A percentile compares a stretch with the other conserved stretches of the same genome.
Evolutionary conservation across 2,888 invertebrate genomes (phyloP).

Genomic region (Parascotia fuliginaria): DNA sequence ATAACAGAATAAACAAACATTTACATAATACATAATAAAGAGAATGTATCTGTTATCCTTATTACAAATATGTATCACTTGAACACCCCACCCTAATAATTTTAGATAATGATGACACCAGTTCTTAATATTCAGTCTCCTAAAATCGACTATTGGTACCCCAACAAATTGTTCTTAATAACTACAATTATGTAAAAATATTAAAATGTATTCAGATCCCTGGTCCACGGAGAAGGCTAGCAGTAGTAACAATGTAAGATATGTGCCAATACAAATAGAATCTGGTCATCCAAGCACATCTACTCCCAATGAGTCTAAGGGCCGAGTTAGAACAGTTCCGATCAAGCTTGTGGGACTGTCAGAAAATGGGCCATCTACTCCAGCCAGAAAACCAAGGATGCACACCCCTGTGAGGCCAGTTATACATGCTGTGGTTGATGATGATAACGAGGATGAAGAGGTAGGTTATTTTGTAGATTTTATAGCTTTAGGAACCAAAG

Average conservation of each 20-base stretch:
- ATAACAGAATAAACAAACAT: too few species aligned
- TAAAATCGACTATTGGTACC: too few species aligned
- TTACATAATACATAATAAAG: too few species aligned
- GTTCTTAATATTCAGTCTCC: too few species aligned
- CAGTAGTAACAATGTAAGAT: constrained; percentile 61
- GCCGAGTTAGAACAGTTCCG: constrained; percentile 57
- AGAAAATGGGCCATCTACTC: constrained; percentile 60
- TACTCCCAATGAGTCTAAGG: constrained; percentile 67
- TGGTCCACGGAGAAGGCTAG: constrained; percentile 51
- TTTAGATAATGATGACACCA: too few species aligned
- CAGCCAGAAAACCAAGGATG: constrained; percentile 61
- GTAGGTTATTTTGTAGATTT: constrained; percentile 31
- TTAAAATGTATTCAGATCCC: constrained; percentile 51
- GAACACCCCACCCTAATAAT: too few species aligned
- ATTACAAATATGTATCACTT: too few species aligned
- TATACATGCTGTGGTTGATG: constrained; percentile 63
- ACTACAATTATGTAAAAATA: background rate
- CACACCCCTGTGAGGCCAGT: constrained; percentile 65
- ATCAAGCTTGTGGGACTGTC: constrained; percentile 59
- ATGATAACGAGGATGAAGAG: constrained; percentile 70
- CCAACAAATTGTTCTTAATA: too few species aligned
- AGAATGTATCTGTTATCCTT: too few species aligned
- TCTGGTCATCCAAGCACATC: constrained; percentile 73
- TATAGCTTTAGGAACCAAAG: too few species aligned
- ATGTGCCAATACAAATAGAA: constrained; percentile 76